phyloP scores from a whole-genome alignment of 2,888 invertebrate genomes.

The Autographa gamma region DNA sequence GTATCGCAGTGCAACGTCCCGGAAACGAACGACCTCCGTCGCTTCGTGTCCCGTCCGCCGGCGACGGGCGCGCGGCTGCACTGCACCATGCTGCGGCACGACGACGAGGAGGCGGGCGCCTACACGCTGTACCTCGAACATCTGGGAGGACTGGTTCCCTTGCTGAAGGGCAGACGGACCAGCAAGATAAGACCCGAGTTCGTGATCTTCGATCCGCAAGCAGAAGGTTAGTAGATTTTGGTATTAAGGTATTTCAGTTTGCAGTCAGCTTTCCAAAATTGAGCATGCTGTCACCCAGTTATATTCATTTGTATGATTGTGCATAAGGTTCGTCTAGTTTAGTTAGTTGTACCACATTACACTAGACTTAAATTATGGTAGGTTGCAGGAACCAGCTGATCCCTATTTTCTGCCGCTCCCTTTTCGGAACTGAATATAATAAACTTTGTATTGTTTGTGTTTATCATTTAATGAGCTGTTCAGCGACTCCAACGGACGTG shows the following conservation, averaged over 20 bases:
- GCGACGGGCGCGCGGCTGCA: constrained; percentile 93
- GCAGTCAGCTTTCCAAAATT: too few relatives aligned
- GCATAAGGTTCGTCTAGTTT: too few relatives aligned
- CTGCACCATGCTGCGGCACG: constrained; percentile 99
- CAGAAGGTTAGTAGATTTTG: constrained; percentile 89
- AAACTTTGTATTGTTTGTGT: too few relatives aligned
- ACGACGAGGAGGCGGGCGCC: constrained; percentile 94
- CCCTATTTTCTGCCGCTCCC: too few relatives aligned
- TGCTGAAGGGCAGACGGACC: constrained; percentile 97
- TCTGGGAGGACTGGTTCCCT: constrained; percentile 98
- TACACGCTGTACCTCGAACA: constrained; percentile 98
- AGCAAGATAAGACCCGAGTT: constrained; percentile 99
- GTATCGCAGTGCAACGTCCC: constrained; percentile 96
- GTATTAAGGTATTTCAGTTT: neutral
- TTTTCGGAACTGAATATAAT: too few relatives aligned
- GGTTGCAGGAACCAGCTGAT: too few relatives aligned
- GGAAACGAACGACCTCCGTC: constrained; percentile 94
- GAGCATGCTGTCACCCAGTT: too few relatives aligned
- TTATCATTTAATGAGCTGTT: too few relatives aligned
- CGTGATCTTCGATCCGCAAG: constrained; percentile 98
- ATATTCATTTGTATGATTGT: neutral
- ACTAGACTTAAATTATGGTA: too few relatives aligned
- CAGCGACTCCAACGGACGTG: too few relatives aligned
- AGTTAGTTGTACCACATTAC: too few relatives aligned
- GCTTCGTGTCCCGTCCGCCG: constrained; percentile 98